Evolutionary conservation across 2,888 invertebrate genomes (phyloP).

Genomic region (Cheilosia pagana): DNA sequence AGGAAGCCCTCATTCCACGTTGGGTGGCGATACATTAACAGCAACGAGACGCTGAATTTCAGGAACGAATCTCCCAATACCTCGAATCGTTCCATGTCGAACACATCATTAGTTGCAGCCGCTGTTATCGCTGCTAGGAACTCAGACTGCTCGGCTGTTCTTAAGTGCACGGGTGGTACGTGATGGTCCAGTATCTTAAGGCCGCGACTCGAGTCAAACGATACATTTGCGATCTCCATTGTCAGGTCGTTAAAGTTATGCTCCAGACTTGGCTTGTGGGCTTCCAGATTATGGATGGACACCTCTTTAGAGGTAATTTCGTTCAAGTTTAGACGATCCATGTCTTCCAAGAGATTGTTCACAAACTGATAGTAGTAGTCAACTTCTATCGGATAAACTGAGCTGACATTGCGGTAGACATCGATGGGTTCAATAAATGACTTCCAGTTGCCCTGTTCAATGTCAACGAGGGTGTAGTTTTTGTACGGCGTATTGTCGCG

Average conservation of each 20-base stretch:
- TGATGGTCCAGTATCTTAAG: constrained; percentile 78
- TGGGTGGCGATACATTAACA: constrained; percentile 87
- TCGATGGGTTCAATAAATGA: constrained; percentile 87
- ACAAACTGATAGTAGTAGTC: constrained; percentile 89
- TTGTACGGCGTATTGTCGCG: constrained; percentile 12
- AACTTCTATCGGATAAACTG: constrained; percentile 87
- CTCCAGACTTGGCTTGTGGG: constrained; percentile 19
- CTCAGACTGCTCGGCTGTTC: constrained; percentile 81
- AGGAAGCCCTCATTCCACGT: constrained; percentile 89
- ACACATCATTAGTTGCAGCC: constrained; percentile 88
- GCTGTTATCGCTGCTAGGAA: constrained; percentile 87
- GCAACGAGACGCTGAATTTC: constrained; percentile 89
- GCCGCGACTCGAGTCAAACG: constrained; percentile 59
- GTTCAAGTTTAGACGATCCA: constrained; percentile 74
- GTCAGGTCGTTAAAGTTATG: neutral
- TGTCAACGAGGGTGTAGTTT: constrained; percentile 40
- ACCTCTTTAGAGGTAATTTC: constrained; percentile 47
- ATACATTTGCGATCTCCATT: constrained; percentile 53
- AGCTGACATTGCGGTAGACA: constrained; percentile 86
- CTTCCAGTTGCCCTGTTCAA: constrained; percentile 78
- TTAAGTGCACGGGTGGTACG: constrained; percentile 55
- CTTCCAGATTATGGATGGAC: constrained; percentile 18
- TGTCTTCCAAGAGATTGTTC: constrained; percentile 68
- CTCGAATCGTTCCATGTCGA: constrained; percentile 92
- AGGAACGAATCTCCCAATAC: constrained; percentile 94